phyloP scores from a whole-genome alignment of 2,113 vertebrate species.

The Oxyruncus cristatus region DNA sequence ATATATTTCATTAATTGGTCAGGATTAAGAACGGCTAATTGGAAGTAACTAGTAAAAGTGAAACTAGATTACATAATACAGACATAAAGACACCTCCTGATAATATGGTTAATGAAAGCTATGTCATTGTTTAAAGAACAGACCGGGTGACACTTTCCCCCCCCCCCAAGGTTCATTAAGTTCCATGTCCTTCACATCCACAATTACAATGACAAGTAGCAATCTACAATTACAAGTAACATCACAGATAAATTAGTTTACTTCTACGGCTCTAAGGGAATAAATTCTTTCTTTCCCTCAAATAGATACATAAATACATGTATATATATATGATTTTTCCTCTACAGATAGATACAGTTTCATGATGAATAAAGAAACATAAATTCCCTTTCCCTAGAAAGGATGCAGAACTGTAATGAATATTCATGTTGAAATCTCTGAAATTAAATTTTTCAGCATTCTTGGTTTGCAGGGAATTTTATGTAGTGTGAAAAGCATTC shows the following conservation, averaged over 20 bases:
- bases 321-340: neutral
- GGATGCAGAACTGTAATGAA: neutral
- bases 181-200: neutral
- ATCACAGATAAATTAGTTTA: neutral
- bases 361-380: neutral
- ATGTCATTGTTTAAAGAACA: neutral
- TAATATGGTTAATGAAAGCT: neutral
- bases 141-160: rapidly evolving
- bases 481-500: neutral
- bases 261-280: neutral
- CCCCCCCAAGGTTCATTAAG: neutral
- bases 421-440: neutral
- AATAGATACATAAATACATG: neutral
- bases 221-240: neutral
- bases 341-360: neutral
- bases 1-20: neutral
- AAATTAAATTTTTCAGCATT: neutral
- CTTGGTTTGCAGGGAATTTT: neutral
- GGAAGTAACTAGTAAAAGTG: neutral
- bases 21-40: neutral
- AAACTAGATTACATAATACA: neutral
- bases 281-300: neutral
- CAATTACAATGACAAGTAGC: neutral
- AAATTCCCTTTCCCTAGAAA: neutral
- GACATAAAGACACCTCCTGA: neutral